Base-by-base conservation (phyloP, 2,888 invertebrate species). In the Myathropa florea region DNA sequence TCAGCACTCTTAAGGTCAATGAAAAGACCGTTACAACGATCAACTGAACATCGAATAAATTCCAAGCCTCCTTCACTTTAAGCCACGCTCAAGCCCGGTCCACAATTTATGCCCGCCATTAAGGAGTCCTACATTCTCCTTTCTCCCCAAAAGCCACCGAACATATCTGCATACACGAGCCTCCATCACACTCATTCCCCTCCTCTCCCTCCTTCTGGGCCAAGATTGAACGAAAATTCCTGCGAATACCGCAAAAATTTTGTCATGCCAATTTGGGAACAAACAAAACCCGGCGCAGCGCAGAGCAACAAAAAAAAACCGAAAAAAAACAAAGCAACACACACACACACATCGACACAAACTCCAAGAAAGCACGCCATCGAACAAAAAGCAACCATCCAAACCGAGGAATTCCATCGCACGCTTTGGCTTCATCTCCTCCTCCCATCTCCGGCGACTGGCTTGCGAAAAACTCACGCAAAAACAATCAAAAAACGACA, bases 171-270 rank as follows among this genome's bases (percentile, higher is more conserved):
- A 79, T 65, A 55, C 39, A 24, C 33, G 46, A n/a, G 14, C 23
- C 57, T 70, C 30, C 18, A 55, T 39, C 39, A n/a, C 39, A n/a
- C n/a, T 10, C 30, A 7, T 33, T 1, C 7, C 4, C 39, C 18
- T 18, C 6, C n/a, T 2, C 18, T 0, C 46, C 7, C 7, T 4
- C 46, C 6, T 7, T 7, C 1, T 18, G 7, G 46, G n/a, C 46
- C 46, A 18, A 46, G 18, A 30, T 63, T 21, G 28, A n/a, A 18
- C 23, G 70, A 30, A 75, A 80, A 83, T 83, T 83, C 79, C 83
- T 70, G 70, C 83, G 70, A 79, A 84, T 84, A 80, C 83, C 83
- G 70, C 70, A 80, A 83, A 75, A 75, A 75, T 83, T 64, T 65
- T 60, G 80, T 83, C 83, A 71, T 83, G 70, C 75, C 75, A 80